These are phyloP conservation scores for Stichodactyla mertensii DNA, from an alignment of 64 coral and sea anemone species.

Conservation along the genomic window DNA sequence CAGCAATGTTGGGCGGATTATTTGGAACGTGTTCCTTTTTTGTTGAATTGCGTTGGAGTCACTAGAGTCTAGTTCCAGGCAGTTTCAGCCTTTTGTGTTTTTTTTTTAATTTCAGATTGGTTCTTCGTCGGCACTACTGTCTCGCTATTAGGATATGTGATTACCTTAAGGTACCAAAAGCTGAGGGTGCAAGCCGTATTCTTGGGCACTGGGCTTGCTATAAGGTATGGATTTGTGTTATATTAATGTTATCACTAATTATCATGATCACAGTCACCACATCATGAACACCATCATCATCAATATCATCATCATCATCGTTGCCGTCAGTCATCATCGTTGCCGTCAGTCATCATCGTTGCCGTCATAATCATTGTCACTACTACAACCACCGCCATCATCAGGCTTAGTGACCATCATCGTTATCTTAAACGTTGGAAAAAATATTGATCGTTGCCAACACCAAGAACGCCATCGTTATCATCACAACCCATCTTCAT, in stretches of 20 bases:
- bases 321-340: too few species aligned
- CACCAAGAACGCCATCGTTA: neutral
- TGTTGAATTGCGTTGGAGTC: neutral
- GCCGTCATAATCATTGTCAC: neutral
- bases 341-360: too few species aligned
- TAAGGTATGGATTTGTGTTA: constrained; percentile 45
- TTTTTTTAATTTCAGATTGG: constrained; percentile 33
- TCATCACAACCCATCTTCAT: neutral
- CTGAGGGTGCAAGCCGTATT: constrained; percentile 89
- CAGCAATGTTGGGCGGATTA: too few species aligned
- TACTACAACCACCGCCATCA: neutral
- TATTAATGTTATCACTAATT: neutral
- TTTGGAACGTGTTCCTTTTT: too few species aligned
- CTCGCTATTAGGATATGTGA: constrained; percentile 92
- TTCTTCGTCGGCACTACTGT: constrained; percentile 85
- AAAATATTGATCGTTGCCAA: neutral
- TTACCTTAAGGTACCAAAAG: constrained; percentile 86
- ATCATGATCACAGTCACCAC: neutral
- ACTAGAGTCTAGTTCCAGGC: neutral
- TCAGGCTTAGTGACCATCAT: neutral
- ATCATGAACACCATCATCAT: neutral
- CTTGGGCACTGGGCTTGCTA: constrained; percentile 97
- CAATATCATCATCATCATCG: neutral
- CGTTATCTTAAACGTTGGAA: neutral
- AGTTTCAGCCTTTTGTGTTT: too few species aligned